Evolutionary conservation across 92 coral and sea anemone species (phyloP), one percentile per base, ranked within the genome.

Genomic region (Pocillopora grandis): DNA sequence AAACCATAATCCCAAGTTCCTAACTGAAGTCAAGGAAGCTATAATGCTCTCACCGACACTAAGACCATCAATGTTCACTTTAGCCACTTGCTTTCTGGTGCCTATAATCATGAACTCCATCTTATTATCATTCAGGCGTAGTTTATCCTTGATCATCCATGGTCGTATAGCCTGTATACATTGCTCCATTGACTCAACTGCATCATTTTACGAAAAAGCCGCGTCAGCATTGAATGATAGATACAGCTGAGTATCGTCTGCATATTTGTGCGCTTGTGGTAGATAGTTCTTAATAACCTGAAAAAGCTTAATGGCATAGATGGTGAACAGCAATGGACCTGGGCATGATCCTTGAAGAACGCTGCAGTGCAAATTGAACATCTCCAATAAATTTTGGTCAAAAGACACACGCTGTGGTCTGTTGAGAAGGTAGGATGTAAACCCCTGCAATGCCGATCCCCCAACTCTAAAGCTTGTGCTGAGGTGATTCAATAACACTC

Each of bases 251-350:
- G 77, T 67, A 31, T 64, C 60, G 57, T 56, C 62, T 69, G 85
- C 74, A 49, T 64, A 37, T n/a, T 65, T 18, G 8, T 64, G 78
- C 27, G 64, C 23, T n/a, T 21, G 37, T 9, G 64, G 78, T n/a
- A 75, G 79, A 8, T 37, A 52, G 23, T 5, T 11, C 68, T 76
- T 58, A 17, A 79, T 65, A 19, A 79, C 15, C n/a, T 79, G 10
- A 23, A 79, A 64, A 27, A 79, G 75, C 84, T 79, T 79, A 58
- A 65, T 79, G 12, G 84, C 75, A 66, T 79, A 79, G 16, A 64
- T 27, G 13, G 62, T 65, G 13, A 65, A 36, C 11, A 48, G 66
- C 62, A 79, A 42, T 33, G 62, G 75, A 13, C 76, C 85, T 2
- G 68, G 69, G 31, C 58, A 62, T 14, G 82, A 78, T 12, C 82